A percentile compares a stretch with the other conserved stretches of the same genome.
These are phyloP conservation scores for Cybosia mesomella DNA, from an alignment of 2,888 invertebrate genomes.

Conservation along the genomic window DNA sequence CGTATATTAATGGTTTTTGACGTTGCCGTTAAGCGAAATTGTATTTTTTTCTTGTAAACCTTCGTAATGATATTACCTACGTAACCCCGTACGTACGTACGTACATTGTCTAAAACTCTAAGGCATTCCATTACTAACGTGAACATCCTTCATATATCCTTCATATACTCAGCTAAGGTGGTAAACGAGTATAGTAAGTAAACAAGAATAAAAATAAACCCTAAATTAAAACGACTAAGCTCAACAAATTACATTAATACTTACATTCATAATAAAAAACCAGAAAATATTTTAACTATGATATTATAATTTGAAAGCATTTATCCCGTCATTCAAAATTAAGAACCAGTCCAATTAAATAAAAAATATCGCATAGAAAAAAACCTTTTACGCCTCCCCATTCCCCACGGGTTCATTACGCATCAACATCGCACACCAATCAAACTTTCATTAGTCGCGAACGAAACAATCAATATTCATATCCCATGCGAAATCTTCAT, in stretches of 20 bases:
- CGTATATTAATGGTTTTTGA: not conserved
- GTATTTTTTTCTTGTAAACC: too few species aligned
- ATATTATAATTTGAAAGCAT: not conserved
- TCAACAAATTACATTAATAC: not conserved
- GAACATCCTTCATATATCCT: too few species aligned
- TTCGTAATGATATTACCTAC: too few species aligned
- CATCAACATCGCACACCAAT: slow-evolving; percentile 81
- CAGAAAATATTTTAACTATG: too few species aligned
- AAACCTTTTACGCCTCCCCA: slow-evolving; percentile 68
- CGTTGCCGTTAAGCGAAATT: not conserved
- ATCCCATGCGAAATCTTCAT: slow-evolving; percentile 85
- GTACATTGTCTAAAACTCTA: too few species aligned
- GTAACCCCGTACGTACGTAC: too few species aligned
- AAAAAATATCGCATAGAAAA: slow-evolving; percentile 61
- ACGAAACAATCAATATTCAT: slow-evolving; percentile 85
- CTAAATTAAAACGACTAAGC: not conserved
- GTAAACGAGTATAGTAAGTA: too few species aligned
- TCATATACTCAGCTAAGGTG: too few species aligned
- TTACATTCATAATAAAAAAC: too few species aligned
- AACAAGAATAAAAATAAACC: not conserved
- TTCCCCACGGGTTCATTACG: slow-evolving; percentile 73
- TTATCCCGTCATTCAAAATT: slow-evolving; percentile 14
- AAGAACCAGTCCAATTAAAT: slow-evolving; percentile 52
- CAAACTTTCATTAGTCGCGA: slow-evolving; percentile 81
- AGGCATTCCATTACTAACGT: not conserved